Base-by-base conservation (phyloP, 1,140 invertebrate species). In the Ctenoplectra terminalis region DNA sequence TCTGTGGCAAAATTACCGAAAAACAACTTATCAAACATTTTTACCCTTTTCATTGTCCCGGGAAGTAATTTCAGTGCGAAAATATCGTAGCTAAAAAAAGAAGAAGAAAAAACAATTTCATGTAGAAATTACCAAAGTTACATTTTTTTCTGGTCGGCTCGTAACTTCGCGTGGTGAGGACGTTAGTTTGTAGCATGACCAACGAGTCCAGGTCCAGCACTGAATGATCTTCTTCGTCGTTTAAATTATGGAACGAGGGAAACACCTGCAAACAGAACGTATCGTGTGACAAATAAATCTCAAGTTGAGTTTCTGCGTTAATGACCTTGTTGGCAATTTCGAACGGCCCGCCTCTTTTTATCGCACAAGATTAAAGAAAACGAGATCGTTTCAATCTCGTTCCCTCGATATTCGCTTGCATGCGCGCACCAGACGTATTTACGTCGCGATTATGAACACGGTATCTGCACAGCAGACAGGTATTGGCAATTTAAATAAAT, bases 131-230 rank as follows among this genome's bases (percentile, higher is more conserved):
- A 93, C 93, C 93, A 50, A 93, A 85, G 7, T 69, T 81, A 85
- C 88, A 93, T 81, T 89, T 92, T 78, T 93, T 93, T 48, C 87
- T 81, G 11, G 76, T 50, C 6, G 83, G 75, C 9, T 92, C 92
- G 58, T 87, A 89, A 56, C 83, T 66, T 43, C 85, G 82, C 11
- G 72, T 82, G 8, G 82, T 78, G 15, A 83, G 56, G 7, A 74
- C 64, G 34, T 82, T 87, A 52, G 88, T 88, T 75, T 87, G 89
- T 63, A 86, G 84, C 23, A 84, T 63, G 13, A 88, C 88, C 50
- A 90, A 83, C 0, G 91, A 90, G 81, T 93, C 93, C 90, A 93
- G 90, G 74, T 93, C 92, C 43, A 93, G 79, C 17, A 93, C 73
- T 26, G 89, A 89, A 63, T 89, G 92, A 58, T 91, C 90, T 9